phyloP scores from a whole-genome alignment of 2,888 invertebrate genomes.

The Serripes groenlandicus region DNA sequence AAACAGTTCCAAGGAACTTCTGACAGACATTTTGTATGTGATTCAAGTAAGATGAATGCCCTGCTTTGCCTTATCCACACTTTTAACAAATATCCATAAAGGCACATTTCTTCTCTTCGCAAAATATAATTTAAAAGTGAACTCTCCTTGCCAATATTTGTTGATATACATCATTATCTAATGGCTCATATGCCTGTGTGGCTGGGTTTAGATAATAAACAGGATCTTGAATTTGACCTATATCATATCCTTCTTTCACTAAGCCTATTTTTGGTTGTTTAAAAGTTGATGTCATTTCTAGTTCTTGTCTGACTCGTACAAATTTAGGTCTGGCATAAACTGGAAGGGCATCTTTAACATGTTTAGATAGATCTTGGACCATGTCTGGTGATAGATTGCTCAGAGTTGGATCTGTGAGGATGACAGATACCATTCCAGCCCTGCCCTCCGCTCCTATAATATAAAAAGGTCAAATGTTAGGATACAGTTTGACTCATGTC shows the following conservation, averaged over 20 bases:
- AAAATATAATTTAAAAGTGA: constrained; percentile 24
- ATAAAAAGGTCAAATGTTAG: neutral
- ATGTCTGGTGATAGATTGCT: constrained; percentile 29
- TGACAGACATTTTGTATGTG: no score
- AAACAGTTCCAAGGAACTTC: no score
- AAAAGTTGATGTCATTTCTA: constrained; percentile 61
- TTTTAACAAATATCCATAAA: no score
- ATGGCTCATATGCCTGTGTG: constrained; percentile 20
- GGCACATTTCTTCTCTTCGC: no score
- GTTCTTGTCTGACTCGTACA: constrained; percentile 50
- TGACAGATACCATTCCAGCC: constrained; percentile 81
- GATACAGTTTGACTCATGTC: neutral
- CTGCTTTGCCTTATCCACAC: no score
- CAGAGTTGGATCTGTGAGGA: constrained; percentile 50
- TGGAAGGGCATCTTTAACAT: constrained; percentile 71
- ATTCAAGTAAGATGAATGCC: no score
- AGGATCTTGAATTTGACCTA: constrained; percentile 21
- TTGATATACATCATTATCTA: constrained; percentile 16
- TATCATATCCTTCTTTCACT: constrained; percentile 55
- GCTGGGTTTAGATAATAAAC: constrained; percentile 45
- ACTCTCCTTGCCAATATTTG: constrained; percentile 32
- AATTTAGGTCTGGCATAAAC: constrained; percentile 75
- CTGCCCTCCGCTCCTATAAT: constrained; percentile 71
- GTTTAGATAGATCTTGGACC: constrained; percentile 53
- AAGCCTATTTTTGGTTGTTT: constrained; percentile 55